Conservation (phyloP, 1,140 invertebrate species). For the Archivesica marissinica region DNA sequence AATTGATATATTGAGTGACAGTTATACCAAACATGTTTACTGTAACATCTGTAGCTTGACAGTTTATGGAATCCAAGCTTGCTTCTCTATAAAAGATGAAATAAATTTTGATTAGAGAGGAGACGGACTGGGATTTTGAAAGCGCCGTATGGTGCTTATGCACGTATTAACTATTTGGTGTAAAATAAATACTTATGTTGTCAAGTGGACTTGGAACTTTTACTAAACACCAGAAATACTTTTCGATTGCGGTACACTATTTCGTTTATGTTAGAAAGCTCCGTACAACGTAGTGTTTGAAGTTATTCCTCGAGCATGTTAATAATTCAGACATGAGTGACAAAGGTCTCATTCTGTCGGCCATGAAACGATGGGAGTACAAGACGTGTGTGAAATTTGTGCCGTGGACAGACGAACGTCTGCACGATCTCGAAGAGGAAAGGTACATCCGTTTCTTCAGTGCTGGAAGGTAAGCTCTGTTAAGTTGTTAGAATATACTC, state of each 20-base stretch:
- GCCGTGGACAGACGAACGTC: conserved; percentile 34
- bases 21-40: too few species aligned
- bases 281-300: neutral
- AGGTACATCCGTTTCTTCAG: conserved; percentile 50
- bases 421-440: neutral
- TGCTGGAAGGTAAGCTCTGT: conserved; percentile 59
- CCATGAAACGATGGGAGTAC: conserved; percentile 57
- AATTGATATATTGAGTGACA: too few species aligned
- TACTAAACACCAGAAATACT: neutral
- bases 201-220: too few species aligned
- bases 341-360: conserved; percentile 35
- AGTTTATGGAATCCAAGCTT: neutral
- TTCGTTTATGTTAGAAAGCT: neutral
- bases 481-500: too few species aligned
- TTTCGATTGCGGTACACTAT: neutral
- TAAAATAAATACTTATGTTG: too few species aligned
- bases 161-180: too few species aligned
- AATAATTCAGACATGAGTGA: neutral
- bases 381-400: conserved; percentile 54
- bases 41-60: too few species aligned
- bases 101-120: neutral
- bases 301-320: neutral
- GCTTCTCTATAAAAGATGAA: neutral
- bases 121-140: too few species aligned
- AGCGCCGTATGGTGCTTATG: too few species aligned